Evolutionary conservation across 1,140 invertebrate genomes (phyloP).

Genomic region (Thereuonema tuberculata): DNA sequence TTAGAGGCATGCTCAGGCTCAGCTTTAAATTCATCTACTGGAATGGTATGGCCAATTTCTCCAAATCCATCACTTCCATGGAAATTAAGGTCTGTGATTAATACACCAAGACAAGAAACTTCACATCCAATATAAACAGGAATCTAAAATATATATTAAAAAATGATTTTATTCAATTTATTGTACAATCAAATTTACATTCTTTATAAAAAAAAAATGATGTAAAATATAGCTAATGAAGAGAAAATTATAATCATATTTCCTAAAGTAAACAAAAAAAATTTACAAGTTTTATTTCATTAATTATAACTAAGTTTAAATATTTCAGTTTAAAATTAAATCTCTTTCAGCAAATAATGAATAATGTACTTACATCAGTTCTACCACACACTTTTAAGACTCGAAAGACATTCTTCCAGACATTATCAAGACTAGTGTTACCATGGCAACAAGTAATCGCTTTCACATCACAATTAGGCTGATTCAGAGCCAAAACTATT

Average conservation of each 20-base stretch:
- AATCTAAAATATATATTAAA: neutral
- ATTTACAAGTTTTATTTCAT: too few species aligned
- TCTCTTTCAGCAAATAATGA: too few species aligned
- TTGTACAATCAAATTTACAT: neutral
- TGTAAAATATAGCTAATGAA: too few species aligned
- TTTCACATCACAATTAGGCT: constrained; percentile 35
- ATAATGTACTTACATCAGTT: constrained; percentile 21
- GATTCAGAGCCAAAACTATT: neutral
- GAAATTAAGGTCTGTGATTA: constrained; percentile 34
- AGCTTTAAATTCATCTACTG: constrained; percentile 4
- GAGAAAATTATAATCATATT: too few species aligned
- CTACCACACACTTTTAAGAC: constrained; percentile 35
- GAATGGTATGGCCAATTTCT: constrained; percentile 29
- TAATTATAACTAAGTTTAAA: neutral
- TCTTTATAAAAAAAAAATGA: too few species aligned
- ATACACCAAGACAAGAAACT: constrained; percentile 46
- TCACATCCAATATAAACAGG: constrained; percentile 26
- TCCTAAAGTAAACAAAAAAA: too few species aligned
- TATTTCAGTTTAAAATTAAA: neutral
- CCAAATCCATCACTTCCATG: constrained; percentile 53
- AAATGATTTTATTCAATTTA: neutral
- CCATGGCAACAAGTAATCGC: constrained; percentile 48
- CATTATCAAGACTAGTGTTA: constrained; percentile 44
- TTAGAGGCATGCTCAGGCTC: neutral
- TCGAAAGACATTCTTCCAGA: constrained; percentile 43